A percentile compares a stretch with the other conserved stretches of the same genome.
Conservation (phyloP, 2,797 vertebrate species). For the Staurois parvus region DNA sequence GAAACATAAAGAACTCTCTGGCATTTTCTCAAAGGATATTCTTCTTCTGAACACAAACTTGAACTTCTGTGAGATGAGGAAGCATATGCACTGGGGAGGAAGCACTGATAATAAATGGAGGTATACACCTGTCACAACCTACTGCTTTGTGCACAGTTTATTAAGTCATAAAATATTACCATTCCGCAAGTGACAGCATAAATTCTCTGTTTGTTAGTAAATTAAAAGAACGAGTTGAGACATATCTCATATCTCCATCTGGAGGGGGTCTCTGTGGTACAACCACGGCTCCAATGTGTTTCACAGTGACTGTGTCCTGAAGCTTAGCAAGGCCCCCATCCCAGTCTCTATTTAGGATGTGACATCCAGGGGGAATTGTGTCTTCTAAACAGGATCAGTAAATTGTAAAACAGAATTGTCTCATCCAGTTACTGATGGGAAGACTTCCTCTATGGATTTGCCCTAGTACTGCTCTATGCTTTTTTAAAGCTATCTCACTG, state of each 20-base stretch:
- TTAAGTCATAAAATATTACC: slow-evolving; percentile 57
- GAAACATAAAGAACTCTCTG: slow-evolving; percentile 56
- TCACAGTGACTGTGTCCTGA: slow-evolving; percentile 12
- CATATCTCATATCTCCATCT: slow-evolving; percentile 57
- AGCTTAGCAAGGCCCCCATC: slow-evolving; percentile 15
- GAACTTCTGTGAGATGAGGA: slow-evolving; percentile 57
- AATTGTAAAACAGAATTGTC: slow-evolving; percentile 53
- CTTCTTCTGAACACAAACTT: slow-evolving; percentile 55
- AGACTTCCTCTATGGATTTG: slow-evolving; percentile 26
- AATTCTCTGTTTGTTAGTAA: slow-evolving; percentile 58
- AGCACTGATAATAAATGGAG: slow-evolving; percentile 44
- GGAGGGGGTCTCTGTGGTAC: slow-evolving; percentile 39
- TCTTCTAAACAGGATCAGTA: slow-evolving; percentile 39
- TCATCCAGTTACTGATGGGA: slow-evolving; percentile 28
- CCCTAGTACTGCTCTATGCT: slow-evolving; percentile 4
- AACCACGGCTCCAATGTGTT: slow-evolving; percentile 29
- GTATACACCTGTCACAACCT: slow-evolving; percentile 57
- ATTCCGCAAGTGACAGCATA: slow-evolving; percentile 50
- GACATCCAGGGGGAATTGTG: slow-evolving; percentile 18
- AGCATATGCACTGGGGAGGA: slow-evolving; percentile 52
- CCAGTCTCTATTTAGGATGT: slow-evolving; percentile 26
- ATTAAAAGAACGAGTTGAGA: slow-evolving; percentile 39
- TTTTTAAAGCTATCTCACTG: neutral
- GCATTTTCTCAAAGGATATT: slow-evolving; percentile 51
- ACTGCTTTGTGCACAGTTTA: slow-evolving; percentile 43